Conservation (phyloP, 2,888 invertebrate species). For the Byasa hedistus region DNA sequence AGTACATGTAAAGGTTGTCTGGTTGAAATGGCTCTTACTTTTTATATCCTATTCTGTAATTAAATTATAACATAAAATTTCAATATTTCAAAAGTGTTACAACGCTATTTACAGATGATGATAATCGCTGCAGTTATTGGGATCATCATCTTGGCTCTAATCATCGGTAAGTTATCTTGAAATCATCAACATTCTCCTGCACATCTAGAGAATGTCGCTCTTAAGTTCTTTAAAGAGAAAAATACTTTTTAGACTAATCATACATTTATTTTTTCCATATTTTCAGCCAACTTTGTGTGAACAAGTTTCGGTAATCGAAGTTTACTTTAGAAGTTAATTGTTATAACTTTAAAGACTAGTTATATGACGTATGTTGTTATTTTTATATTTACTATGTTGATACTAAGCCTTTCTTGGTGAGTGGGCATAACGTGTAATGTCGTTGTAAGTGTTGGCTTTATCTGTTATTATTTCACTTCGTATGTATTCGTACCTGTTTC, state of each 20-base stretch:
- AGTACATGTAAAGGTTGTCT: no score
- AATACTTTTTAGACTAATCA: slow-evolving; percentile 65
- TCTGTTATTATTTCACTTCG: slow-evolving; percentile 63
- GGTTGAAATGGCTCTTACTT: no score
- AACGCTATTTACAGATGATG: slow-evolving; percentile 87
- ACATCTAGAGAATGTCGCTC: slow-evolving; percentile 41
- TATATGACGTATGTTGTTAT: slow-evolving; percentile 62
- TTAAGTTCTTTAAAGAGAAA: slow-evolving; percentile 36
- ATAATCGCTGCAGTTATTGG: slow-evolving; percentile 93
- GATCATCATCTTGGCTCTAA: slow-evolving; percentile 90
- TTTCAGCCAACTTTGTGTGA: slow-evolving; percentile 80
- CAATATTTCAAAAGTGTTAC: not conserved
- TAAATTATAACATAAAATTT: not conserved
- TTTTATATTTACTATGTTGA: slow-evolving; percentile 55
- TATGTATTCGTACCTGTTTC: slow-evolving; percentile 48
- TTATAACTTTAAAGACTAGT: slow-evolving; percentile 63
- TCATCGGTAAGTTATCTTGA: slow-evolving; percentile 86
- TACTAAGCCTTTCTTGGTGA: slow-evolving; percentile 68
- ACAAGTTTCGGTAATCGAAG: slow-evolving; percentile 74
- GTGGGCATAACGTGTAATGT: slow-evolving; percentile 59
- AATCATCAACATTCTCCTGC: slow-evolving; percentile 22
- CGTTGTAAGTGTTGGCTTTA: slow-evolving; percentile 71
- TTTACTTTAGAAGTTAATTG: slow-evolving; percentile 71
- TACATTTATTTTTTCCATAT: slow-evolving; percentile 66
- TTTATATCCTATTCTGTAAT: no score